Conservation (phyloP, 2,113 vertebrate species). For the Tor tambroides region DNA sequence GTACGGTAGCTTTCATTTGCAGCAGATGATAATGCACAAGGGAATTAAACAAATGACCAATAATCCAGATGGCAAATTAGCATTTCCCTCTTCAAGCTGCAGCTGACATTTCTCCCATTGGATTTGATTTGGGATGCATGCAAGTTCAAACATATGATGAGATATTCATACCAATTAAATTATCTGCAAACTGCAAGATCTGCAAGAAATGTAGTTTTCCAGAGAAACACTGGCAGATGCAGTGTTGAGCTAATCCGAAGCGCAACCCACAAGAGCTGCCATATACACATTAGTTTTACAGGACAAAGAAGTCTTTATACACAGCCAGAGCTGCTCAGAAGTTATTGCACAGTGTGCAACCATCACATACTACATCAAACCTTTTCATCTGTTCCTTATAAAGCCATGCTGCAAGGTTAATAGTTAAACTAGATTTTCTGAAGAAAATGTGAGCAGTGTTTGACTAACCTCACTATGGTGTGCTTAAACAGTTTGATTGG, state of each 20-base stretch:
- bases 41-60: constrained; percentile 37
- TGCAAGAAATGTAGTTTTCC: neutral
- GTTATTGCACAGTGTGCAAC: neutral
- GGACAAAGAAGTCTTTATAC: constrained; percentile 20
- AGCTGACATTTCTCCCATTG: constrained; percentile 64
- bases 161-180: neutral
- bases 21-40: constrained; percentile 32
- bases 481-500: too few species aligned
- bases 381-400: neutral
- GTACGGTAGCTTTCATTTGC: neutral
- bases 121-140: constrained; percentile 35
- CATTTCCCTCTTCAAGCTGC: constrained; percentile 66
- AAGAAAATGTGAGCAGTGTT: too few species aligned
- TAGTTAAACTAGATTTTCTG: too few species aligned
- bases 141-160: constrained; percentile 10
- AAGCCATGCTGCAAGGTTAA: too few species aligned
- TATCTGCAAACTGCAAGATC: constrained; percentile 3
- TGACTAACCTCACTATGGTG: too few species aligned
- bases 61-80: constrained; percentile 78
- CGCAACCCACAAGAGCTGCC: neutral
- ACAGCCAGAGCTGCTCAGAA: constrained; percentile 9
- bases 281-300: neutral
- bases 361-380: neutral
- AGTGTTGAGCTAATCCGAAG: constrained; percentile 1
- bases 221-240: constrained; percentile 14